Evolutionary conservation across 1,140 invertebrate species (phyloP), one percentile per base, ranked within the genome.

Genomic region (Drosophila asahinai): DNA sequence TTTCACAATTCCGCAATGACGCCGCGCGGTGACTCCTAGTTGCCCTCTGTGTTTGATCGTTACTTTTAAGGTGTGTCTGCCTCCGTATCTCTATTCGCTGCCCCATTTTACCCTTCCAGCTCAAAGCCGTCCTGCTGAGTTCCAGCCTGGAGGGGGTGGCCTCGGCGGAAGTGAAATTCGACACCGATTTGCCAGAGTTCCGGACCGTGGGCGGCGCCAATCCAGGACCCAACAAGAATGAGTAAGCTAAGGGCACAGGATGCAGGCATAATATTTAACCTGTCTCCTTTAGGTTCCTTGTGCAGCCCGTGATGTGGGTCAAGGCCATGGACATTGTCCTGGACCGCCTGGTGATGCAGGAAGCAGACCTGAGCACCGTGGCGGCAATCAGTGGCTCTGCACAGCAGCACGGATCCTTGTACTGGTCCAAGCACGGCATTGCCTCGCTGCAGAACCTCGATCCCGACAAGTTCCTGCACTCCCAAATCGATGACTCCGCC

Each of bases 351-450:
- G 95, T 96, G 49, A 94, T 97, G 9, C 95, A 95, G 58, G 97
- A 97, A 19, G 96, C 97, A 12, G 97, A 98, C 93, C 97, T 99
- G 83, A 95, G 95, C 30, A 95, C 95, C 79, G 95, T 99, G 19
- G 94, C 94, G 3, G 97, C 97, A n/a, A 93, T 99, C 65, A 98
- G 97, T 27, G 98, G 98, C 6, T 96, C 96, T 64, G 98, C 96
- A 2, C 98, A 99, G 97, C 98, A 99, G 97, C 98, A 99, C 93
- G 98, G 98, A 0, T 98, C 98, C 61, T 96, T 99, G 6, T 99
- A 97, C 93, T 99, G 98, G 98, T 95, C 95, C 52, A 96, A 95
- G 78, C 96, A 96, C 33, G 96, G 97, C 15, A 94, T 95, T 61
- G 81, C 94, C 17, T 94, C 94, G 0, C 93, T 99, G 2, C 86